A percentile compares a stretch with the other conserved stretches of the same genome.
These are phyloP conservation scores for Cheilosia vernalis DNA, from an alignment of 2,888 invertebrate genomes.

Conservation along the genomic window DNA sequence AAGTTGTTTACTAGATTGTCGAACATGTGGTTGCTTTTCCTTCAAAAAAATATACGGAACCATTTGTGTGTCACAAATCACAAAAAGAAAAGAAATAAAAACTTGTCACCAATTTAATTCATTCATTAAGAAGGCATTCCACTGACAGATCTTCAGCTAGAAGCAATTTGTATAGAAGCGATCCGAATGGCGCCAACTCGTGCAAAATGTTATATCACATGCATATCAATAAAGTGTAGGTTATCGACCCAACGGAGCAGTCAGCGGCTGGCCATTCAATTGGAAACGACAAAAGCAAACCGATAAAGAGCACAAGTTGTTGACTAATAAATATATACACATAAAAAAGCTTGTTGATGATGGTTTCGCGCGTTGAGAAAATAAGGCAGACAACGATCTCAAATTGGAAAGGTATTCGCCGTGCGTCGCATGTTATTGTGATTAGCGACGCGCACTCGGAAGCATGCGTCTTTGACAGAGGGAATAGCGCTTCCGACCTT, in stretches of 20 bases:
- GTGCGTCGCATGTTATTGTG: background rate
- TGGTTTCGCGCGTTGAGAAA: background rate
- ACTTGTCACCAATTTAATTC: constrained; percentile 18
- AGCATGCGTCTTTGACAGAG: background rate
- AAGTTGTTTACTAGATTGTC: constrained; percentile 44
- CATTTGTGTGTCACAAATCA: background rate
- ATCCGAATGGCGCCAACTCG: constrained; percentile 45
- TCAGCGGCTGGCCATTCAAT: background rate
- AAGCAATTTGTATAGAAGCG: background rate
- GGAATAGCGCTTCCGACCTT: background rate
- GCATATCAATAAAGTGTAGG: constrained; percentile 41
- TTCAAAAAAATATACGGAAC: constrained; percentile 24
- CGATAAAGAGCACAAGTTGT: constrained; percentile 26
- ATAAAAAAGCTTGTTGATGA: constrained; percentile 6
- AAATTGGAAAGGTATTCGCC: constrained; percentile 16
- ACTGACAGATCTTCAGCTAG: background rate
- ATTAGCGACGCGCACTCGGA: background rate
- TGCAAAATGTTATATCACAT: constrained; percentile 55
- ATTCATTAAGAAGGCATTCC: constrained; percentile 8
- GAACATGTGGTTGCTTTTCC: constrained; percentile 50
- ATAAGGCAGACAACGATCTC: background rate
- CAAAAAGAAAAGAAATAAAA: background rate
- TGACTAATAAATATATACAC: constrained; percentile 38
- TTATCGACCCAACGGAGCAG: constrained; percentile 47
- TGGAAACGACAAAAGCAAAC: constrained; percentile 25